A percentile compares a stretch with the other conserved stretches of the same genome.
Conservation (phyloP, 2,113 vertebrate species). For the Hydropotes inermis region DNA sequence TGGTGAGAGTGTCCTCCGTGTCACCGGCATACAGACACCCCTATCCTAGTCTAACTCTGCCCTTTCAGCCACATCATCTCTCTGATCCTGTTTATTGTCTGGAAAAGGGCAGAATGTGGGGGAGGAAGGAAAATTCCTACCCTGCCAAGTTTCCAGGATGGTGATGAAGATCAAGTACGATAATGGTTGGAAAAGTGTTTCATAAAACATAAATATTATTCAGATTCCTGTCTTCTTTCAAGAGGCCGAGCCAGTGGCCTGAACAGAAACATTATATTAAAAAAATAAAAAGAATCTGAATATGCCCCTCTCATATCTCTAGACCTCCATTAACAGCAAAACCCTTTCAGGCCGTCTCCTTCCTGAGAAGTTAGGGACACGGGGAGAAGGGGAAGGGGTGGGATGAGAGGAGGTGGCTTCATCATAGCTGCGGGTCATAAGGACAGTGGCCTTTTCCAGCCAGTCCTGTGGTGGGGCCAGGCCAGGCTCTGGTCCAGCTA, state of each 20-base stretch:
- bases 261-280: not conserved
- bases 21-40: not conserved
- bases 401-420: not conserved
- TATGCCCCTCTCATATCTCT: not conserved
- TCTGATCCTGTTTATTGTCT: not conserved
- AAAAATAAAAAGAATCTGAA: not conserved
- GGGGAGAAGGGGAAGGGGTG: too few relatives aligned
- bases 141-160: not conserved
- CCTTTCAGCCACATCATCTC: not conserved
- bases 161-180: not conserved
- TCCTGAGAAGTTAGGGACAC: not conserved
- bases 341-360: fast-evolving
- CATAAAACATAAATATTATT: not conserved
- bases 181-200: not conserved
- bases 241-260: not conserved
- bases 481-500: not conserved
- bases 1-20: fast-evolving
- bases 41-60: not conserved
- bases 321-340: not conserved
- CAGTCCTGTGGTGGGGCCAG: not conserved
- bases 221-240: not conserved
- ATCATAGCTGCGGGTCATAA: not conserved
- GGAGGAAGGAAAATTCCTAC: not conserved
- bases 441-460: not conserved
- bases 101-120: fast-evolving